Conservation (phyloP, 2,888 invertebrate species). For the Herminia tarsipennalis region DNA sequence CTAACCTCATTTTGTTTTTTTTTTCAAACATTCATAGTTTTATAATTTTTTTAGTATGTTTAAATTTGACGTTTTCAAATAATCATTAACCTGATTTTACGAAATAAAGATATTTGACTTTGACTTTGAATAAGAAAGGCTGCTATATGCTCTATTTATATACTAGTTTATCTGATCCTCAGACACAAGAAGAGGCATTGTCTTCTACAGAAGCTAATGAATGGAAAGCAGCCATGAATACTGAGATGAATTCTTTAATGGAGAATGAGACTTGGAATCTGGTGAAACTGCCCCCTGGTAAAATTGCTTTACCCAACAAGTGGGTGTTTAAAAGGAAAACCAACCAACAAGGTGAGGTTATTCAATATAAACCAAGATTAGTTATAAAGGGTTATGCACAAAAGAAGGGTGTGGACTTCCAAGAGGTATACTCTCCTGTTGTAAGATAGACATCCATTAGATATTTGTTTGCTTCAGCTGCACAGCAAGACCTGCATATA, state of each 20-base stretch:
- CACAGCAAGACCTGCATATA: too few relatives aligned
- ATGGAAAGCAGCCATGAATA: conserved; percentile 7
- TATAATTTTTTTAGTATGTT: too few relatives aligned
- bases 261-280: conserved; percentile 4
- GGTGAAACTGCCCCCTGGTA: conserved; percentile 5
- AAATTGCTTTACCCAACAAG: conserved; percentile 11
- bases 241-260: background rate
- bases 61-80: too few relatives aligned
- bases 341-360: conserved; percentile 5
- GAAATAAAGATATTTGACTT: too few relatives aligned
- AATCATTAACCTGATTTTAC: too few relatives aligned
- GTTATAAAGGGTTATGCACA: conserved; percentile 11
- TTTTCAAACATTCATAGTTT: too few relatives aligned
- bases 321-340: conserved; percentile 23
- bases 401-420: too few relatives aligned
- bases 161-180: background rate
- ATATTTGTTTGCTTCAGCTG: too few relatives aligned
- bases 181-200: conserved; percentile 2
- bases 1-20: too few relatives aligned
- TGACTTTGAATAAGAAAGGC: background rate
- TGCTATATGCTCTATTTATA: background rate
- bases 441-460: conserved; percentile 4
- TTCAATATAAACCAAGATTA: conserved; percentile 14
- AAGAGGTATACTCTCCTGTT: too few relatives aligned
- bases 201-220: background rate